Base-by-base conservation (phyloP, 2,888 invertebrate species). In the Nebria salina region DNA sequence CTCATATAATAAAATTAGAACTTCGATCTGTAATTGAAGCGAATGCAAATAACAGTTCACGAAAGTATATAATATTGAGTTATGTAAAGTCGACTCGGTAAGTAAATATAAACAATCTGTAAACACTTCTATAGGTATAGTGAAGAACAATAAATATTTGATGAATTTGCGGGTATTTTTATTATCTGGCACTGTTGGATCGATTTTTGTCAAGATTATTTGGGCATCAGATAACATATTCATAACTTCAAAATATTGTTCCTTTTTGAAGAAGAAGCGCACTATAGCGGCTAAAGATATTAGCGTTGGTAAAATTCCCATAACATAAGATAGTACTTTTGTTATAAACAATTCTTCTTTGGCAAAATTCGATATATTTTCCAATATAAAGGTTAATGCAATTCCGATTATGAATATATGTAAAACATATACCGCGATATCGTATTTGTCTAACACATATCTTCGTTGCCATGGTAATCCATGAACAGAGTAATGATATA, bases 231-330 rank as follows among this genome's bases (percentile, higher is more conserved):
- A 13, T 8, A 76, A 65, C 25, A 64, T 65, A 7, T 11, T 11
- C 20, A 76, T 11, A 65, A 76, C 65, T 13, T 34, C n/a, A 65
- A 65, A 76, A 65, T 76, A 76, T 65, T 76, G 5, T 34, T 65
- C 41, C 15, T 65, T 65, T 26, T 41, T 64, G 13, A 8, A 13
- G 34, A 65, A 41, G 25, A 76, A 25, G 65, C 65, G 26, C 4
- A 65, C 41, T 26, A 66, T 65, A 42, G 54, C 26, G 13, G 13
- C 13, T 26, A 64, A 76, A 20, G 25, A 8, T 26, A 76, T 65
- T 7, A 76, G 15, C 6, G 42, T 3, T 13, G 76, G 65, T 20
- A 76, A 11, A 6, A 65, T 25, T 11, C 66, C 66, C 65, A 65
- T 65, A 9, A 65, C 13, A 26, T n/a, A 25, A 65, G 34, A 15